A percentile compares a stretch with the other conserved stretches of the same genome.
Conservation (phyloP, 64 coral and sea anemone species). For the Dendrophyllia cribrosa region DNA sequence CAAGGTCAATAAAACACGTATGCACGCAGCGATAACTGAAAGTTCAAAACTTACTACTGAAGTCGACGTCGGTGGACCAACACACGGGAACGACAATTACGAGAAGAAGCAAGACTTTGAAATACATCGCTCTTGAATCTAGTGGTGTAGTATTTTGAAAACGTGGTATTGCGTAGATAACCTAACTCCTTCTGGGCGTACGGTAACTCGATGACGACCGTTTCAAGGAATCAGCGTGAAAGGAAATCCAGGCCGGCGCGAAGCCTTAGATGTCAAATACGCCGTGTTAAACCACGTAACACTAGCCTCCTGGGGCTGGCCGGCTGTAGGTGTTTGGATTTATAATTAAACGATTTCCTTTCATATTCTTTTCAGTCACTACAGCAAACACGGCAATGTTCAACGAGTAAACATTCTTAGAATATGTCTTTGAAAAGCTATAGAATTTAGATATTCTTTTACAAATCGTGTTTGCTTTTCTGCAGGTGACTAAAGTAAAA, state of each 20-base stretch:
- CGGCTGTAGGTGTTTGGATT: too few species aligned
- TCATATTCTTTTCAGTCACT: not conserved
- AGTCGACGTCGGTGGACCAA: not conserved
- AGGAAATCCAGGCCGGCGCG: too few species aligned
- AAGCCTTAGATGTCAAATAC: too few species aligned
- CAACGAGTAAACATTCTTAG: not conserved
- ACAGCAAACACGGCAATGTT: not conserved
- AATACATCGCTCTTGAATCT: not conserved
- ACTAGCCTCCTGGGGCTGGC: too few species aligned
- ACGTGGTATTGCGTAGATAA: not conserved
- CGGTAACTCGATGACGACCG: too few species aligned
- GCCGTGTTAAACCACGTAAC: too few species aligned
- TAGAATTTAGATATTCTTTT: not conserved
- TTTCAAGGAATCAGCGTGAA: too few species aligned
- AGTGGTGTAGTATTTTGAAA: too few species aligned
- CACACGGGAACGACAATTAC: not conserved
- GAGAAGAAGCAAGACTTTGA: not conserved
- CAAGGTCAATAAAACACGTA: too few species aligned
- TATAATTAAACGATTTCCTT: too few species aligned
- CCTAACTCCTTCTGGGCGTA: too few species aligned
- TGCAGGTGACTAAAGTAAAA: not conserved
- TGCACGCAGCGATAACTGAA: too few species aligned
- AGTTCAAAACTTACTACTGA: conserved; percentile 4
- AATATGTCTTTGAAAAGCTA: conserved; percentile 7
- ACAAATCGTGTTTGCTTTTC: not conserved